Base-by-base conservation (phyloP, 2,888 invertebrate genomes). In the Vanessa cardui region DNA sequence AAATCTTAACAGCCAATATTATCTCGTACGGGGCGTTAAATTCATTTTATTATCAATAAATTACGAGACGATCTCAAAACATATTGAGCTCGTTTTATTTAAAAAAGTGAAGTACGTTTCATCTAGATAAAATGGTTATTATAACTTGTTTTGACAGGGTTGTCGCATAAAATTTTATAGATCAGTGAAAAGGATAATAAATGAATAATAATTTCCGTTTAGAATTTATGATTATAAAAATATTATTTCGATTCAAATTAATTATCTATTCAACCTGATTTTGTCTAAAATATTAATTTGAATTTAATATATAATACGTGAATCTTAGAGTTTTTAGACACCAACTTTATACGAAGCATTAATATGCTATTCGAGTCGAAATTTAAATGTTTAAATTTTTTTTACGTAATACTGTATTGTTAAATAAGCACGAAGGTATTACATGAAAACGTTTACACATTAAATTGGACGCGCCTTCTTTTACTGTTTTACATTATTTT, bases 121-220 rank as follows among this genome's bases (percentile, higher is more conserved):
- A 54, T 54, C 54, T 54, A 54, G 54, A 54, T 54, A 54, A 54
- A 54, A 54, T 54, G 54, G 31, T 54, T 54, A 54, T 54, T 54
- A 54, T 54, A 54, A 54, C 54, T 31, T 54, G 54, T 33, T 31
- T 31, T 54, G 54, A 54, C 54, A 54, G 54, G 54, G 54, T 54
- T 54, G 54, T 54, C 54, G 54, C 54, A 54, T 31, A 6, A 54
- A 54, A n/a, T 54, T 54, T 54, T 54, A 31, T 54, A n/a, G 54
- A 54, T 8, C 5, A 54, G 26, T 54, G 54, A 54, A 54, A 54
- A 31, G 54, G 54, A n/a, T 21, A 50, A 15, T 50, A 50, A 54
- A 54, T 54, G 20, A 54, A 54, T 54, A 16, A 47, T 47, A 54
- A 50, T 21, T 54, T 26, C 54, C n/a, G 31, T 54, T 54, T 26